These are phyloP conservation scores for Camponotus floridanus DNA, from an alignment of 1,140 invertebrate species.

Conservation along the genomic window DNA sequence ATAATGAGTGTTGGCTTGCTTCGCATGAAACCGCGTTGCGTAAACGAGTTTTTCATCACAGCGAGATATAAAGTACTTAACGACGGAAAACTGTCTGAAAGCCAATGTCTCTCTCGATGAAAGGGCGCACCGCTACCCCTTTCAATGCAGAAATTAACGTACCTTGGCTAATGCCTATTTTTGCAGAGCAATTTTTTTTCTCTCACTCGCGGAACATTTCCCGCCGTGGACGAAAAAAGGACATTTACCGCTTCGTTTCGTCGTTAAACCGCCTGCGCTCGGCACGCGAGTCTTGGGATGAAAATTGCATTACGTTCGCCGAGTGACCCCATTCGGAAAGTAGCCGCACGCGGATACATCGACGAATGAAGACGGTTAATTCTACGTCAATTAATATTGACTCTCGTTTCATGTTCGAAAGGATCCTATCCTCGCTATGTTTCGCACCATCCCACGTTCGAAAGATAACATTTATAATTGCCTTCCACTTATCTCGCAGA, in stretches of 20 bases:
- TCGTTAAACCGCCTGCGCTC: slow-evolving; percentile 50
- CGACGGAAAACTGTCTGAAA: slow-evolving; percentile 8
- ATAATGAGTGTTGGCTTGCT: slow-evolving; percentile 37
- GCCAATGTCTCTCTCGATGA: slow-evolving; percentile 16
- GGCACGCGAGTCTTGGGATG: slow-evolving; percentile 48
- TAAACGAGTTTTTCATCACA: slow-evolving; percentile 53
- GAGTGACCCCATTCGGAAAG: slow-evolving; percentile 34
- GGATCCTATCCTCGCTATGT: not conserved
- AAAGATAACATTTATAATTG: slow-evolving; percentile 48
- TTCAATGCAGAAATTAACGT: slow-evolving; percentile 59
- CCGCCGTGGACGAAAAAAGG: slow-evolving; percentile 39
- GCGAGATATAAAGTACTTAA: slow-evolving; percentile 58
- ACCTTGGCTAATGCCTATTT: slow-evolving; percentile 60
- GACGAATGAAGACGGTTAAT: slow-evolving; percentile 28
- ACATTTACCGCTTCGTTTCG: slow-evolving; percentile 56
- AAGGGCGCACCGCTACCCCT: slow-evolving; percentile 6
- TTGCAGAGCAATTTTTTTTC: slow-evolving; percentile 28
- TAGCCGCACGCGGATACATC: not conserved
- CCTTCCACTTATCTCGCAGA: not conserved
- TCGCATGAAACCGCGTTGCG: slow-evolving; percentile 30
- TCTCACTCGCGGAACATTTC: slow-evolving; percentile 40
- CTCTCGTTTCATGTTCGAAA: slow-evolving; percentile 15
- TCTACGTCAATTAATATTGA: slow-evolving; percentile 53
- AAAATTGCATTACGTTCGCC: slow-evolving; percentile 57
- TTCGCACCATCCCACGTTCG: not conserved